A percentile compares a stretch with the other conserved stretches of the same genome.
Conservation (phyloP, 1,140 invertebrate genomes). For the Diuraphis noxia region DNA sequence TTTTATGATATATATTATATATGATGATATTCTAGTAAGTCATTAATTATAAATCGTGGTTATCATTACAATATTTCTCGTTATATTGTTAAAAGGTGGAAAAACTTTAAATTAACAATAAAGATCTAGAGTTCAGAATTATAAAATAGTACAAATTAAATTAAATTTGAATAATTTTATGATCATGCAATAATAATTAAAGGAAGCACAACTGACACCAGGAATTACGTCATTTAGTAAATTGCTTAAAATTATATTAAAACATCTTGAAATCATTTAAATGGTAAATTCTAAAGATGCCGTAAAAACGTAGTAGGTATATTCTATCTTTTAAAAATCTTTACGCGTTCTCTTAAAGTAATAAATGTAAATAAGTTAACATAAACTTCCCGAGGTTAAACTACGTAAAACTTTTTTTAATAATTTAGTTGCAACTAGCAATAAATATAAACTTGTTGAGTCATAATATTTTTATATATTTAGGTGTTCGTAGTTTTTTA, state of each 20-base stretch:
- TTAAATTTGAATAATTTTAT: neutral
- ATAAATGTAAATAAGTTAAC: neutral
- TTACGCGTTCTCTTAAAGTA: neutral
- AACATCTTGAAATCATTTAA: neutral
- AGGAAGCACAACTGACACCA: neutral
- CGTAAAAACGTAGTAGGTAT: neutral
- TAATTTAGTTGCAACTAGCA: neutral
- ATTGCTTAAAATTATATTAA: neutral
- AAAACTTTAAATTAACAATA: neutral
- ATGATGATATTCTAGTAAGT: too few relatives aligned
- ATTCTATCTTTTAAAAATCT: neutral
- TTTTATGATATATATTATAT: too few relatives aligned
- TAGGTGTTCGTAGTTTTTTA: neutral
- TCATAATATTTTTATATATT: constrained; percentile 5
- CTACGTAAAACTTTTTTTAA: neutral
- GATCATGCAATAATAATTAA: neutral
- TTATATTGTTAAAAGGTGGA: neutral
- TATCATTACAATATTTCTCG: too few relatives aligned
- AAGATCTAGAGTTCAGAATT: neutral
- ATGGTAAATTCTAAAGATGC: neutral
- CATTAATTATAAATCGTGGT: too few relatives aligned
- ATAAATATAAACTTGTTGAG: constrained; percentile 12
- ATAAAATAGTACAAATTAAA: neutral
- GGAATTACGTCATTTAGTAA: neutral
- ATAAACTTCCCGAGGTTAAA: neutral